These are phyloP conservation scores for Trachops cirrhosus DNA, from an alignment of 2,797 vertebrate genomes.

Conservation along the genomic window DNA sequence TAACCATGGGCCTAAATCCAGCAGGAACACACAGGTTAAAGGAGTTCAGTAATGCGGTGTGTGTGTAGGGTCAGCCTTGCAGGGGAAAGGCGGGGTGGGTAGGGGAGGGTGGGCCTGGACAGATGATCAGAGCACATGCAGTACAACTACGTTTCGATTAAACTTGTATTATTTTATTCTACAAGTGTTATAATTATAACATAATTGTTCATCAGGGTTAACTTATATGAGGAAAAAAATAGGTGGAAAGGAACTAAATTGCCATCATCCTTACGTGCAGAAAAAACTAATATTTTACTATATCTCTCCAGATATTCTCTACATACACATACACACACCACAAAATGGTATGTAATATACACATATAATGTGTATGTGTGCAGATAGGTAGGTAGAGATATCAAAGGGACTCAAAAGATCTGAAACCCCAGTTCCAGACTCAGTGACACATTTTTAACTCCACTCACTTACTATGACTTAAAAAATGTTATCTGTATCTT, in stretches of 20 bases:
- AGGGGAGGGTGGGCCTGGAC: not conserved
- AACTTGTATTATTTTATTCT: not conserved
- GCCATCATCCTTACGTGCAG: not conserved
- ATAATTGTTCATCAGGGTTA: not conserved
- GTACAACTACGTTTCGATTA: not conserved
- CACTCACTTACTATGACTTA: not conserved
- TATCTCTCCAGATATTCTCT: not conserved
- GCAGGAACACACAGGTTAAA: not conserved
- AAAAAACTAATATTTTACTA: not conserved
- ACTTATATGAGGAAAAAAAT: not conserved
- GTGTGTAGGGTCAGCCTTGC: not conserved
- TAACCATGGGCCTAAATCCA: not conserved
- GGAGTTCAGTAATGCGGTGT: fast-evolving
- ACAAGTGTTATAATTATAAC: not conserved
- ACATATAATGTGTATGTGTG: not conserved
- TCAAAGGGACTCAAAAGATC: not conserved
- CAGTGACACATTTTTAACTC: not conserved
- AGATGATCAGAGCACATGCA: not conserved
- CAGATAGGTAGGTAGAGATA: not conserved
- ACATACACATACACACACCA: not conserved
- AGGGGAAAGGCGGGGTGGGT: not conserved
- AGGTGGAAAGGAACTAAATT: not conserved
- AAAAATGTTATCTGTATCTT: not conserved
- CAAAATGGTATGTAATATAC: not conserved
- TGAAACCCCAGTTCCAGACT: not conserved